Conservation (phyloP, 2,113 vertebrate genomes). For the Hemibagrus wyckioides region DNA sequence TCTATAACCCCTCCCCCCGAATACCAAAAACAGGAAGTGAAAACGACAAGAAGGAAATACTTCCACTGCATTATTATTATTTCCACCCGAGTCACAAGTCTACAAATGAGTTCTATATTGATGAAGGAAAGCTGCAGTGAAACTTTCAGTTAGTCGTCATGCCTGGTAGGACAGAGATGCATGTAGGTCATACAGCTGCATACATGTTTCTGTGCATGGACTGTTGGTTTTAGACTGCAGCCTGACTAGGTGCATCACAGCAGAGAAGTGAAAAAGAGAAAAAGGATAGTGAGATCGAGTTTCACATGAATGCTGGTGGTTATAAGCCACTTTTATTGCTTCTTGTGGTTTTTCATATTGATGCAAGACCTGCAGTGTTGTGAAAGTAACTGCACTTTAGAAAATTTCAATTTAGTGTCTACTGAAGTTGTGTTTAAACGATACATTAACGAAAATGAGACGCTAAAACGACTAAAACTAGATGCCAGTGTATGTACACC, state of each 20-base stretch:
- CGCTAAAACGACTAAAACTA: not conserved
- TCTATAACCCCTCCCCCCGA: constrained; percentile 15
- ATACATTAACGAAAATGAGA: not conserved
- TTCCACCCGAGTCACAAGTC: constrained; percentile 64
- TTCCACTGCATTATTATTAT: constrained; percentile 68
- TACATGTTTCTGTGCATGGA: not conserved
- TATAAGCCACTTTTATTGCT: constrained; percentile 49
- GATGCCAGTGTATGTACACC: not conserved
- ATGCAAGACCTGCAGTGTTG: constrained; percentile 37
- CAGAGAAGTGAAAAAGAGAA: constrained; percentile 60
- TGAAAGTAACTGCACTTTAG: constrained; percentile 7
- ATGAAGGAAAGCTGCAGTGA: not conserved
- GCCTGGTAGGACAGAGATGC: constrained; percentile 3
- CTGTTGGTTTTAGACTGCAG: not conserved
- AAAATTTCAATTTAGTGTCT: not conserved
- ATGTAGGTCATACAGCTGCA: constrained; percentile 29
- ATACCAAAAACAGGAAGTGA: constrained; percentile 83
- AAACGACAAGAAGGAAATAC: constrained; percentile 84
- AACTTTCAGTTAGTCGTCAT: constrained; percentile 8
- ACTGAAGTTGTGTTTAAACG: too few species aligned
- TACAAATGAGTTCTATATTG: not conserved
- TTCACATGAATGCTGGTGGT: constrained; percentile 59
- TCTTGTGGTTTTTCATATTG: constrained; percentile 65
- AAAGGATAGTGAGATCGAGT: constrained; percentile 55
- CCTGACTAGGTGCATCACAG: constrained; percentile 33